These are phyloP conservation scores for Lepas anatifera DNA, from an alignment of 2,888 invertebrate genomes.

Conservation along the genomic window DNA sequence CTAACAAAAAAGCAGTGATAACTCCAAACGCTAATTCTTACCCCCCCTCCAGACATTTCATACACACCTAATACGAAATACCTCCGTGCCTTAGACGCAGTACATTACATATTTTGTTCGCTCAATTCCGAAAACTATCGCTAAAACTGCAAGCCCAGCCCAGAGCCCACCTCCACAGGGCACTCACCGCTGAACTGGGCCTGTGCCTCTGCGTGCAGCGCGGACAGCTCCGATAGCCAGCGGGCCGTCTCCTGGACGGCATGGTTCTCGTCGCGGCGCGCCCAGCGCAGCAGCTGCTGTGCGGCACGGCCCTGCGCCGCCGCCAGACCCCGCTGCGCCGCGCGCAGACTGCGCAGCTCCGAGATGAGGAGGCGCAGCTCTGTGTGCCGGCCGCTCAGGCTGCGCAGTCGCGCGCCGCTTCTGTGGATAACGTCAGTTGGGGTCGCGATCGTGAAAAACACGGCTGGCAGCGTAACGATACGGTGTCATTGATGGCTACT, in stretches of 20 bases:
- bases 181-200: constrained; percentile 34
- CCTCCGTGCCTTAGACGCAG: too few relatives aligned
- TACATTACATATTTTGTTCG: too few relatives aligned
- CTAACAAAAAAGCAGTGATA: not conserved
- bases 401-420: constrained; percentile 37
- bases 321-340: constrained; percentile 36
- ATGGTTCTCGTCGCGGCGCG: constrained; percentile 31
- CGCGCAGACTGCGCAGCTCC: constrained; percentile 37
- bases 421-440: too few relatives aligned
- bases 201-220: constrained; percentile 40
- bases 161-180: too few relatives aligned
- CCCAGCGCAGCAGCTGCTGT: constrained; percentile 39
- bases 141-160: too few relatives aligned
- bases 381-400: constrained; percentile 36
- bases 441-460: too few relatives aligned
- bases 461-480: too few relatives aligned
- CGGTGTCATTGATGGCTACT: too few relatives aligned
- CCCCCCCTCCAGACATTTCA: too few relatives aligned
- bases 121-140: too few relatives aligned
- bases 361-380: constrained; percentile 39
- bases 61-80: too few relatives aligned
- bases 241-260: constrained; percentile 38
- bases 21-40: too few relatives aligned
- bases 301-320: constrained; percentile 37
- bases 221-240: constrained; percentile 36